Evolutionary conservation across 2,113 vertebrate genomes (phyloP), one percentile per base, ranked within the genome.

Genomic region (Benitochromis conjunctus): DNA sequence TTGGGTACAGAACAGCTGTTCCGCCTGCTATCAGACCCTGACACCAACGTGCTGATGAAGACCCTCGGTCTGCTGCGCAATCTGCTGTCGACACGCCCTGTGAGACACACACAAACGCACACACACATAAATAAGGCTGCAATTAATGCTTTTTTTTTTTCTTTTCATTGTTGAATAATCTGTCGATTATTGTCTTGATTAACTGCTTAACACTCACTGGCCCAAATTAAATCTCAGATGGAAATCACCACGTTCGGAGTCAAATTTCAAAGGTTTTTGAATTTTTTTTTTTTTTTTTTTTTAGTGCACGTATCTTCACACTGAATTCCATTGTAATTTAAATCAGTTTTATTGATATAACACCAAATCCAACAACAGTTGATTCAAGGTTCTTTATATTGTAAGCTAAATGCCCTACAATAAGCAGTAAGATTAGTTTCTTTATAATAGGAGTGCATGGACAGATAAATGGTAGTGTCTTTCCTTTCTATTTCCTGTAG

Each of bases 1-100:
- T 95, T 99, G 94, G 98, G 98, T 57, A 99, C 98, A n/a, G 98
- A 99, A 87, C 99, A 99, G 91, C 94, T 99, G 66, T 99, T 99
- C 91, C 97, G 98, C 85, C 96, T 99, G 76, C 96, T 99, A 29
- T 99, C 99, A 9, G 99, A 99, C 96, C 97, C 98, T 0, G 99
- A 99, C 93, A 95, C 97, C 86, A 99, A 99, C 56, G 99, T 99
- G 54, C 94, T 99, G 83, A 99, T 99, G 98, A 99, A 99, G 95
- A 99, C 99, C 4, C 95, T 99, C 78, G 99, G 99, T 24, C 95
- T 99, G 93, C 97, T 99, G 89, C 97, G 98, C 82, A 99, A 99
- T 80, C 97, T 99, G 82, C 97, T 99, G 4, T 99, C 98, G 46
- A 99, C 98, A 66, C 97, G 98, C 24, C 97, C 98, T 69, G 98